Evolutionary conservation across 2,888 invertebrate genomes (phyloP), one percentile per base, ranked within the genome.

Genomic region (Limulus polyphemus): DNA sequence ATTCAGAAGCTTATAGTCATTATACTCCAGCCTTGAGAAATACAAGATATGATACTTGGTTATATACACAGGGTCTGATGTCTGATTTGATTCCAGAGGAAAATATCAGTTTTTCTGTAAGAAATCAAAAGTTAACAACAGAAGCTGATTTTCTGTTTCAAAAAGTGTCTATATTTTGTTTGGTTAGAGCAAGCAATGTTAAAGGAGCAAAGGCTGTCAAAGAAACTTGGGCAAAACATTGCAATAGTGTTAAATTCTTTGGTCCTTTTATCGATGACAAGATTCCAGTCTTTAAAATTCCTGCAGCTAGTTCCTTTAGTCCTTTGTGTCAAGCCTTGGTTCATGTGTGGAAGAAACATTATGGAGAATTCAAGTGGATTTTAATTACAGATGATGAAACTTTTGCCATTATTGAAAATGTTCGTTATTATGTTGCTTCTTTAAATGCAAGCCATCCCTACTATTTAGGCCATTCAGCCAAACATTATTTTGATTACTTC

Each of bases 381-480:
- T 49, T 71, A 4, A 62, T 71, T 48, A 68, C 68, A 54, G 67
- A 67, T 61, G 71, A 71, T 55, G 58, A 61, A 52, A 70, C 71
- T 1, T 71, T 65, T 62, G 71, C 69, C 16, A 60, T 70, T 17
- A 58, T 70, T 7, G 71, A 71, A 58, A 71, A 71, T 60, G 59
- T 71, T n/a, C 61, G 70, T 5, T 67, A 69, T 57, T 69, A 69
- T 64, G 66, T 71, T 17, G 69, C 71, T 13, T 60, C 70, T 4
- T 59, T 70, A 32, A 69, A 70, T 57, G 52, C 64, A 48, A 62
- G 61, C 48, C 49, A 63, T 14, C 60, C 64, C n/a, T 67, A 65
- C 57, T 72, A 72, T 61, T 60, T 72, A 11, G 72, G 72, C 10
- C 70, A 71, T 60, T 58, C 71, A 10, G 69, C 69, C 11, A 67